These are phyloP conservation scores for Lycodopsis pacificus DNA, from an alignment of 2,797 vertebrate genomes.

Conservation along the genomic window DNA sequence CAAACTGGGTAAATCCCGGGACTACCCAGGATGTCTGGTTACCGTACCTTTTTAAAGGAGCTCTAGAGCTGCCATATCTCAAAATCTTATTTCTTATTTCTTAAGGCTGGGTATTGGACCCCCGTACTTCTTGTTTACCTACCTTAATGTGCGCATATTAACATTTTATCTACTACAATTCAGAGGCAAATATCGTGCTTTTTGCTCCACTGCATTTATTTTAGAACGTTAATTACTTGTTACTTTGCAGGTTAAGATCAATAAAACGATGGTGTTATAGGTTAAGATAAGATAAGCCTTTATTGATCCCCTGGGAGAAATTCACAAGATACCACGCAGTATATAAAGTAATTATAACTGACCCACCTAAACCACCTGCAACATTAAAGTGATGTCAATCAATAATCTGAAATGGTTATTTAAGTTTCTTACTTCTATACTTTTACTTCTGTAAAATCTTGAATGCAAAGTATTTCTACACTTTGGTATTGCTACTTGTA, in stretches of 20 bases:
- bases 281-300: not conserved
- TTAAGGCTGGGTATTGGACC: not conserved
- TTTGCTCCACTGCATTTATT: not conserved
- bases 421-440: not conserved
- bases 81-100: not conserved
- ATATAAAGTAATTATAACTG: not conserved
- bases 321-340: not conserved
- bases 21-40: too few species aligned
- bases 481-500: not conserved
- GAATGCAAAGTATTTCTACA: not conserved
- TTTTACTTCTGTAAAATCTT: not conserved
- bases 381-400: not conserved
- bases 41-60: not conserved
- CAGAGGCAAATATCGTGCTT: not conserved
- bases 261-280: not conserved
- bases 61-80: not conserved
- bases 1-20: too few species aligned
- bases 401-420: not conserved
- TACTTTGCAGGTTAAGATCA: constrained; percentile 4
- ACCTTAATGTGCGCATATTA: not conserved
- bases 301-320: not conserved
- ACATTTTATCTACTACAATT: not conserved
- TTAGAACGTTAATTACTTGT: not conserved
- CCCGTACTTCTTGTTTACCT: not conserved
- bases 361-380: not conserved